Base-by-base conservation (phyloP, 2,888 invertebrate genomes). In the Amphipyra tragopoginis region DNA sequence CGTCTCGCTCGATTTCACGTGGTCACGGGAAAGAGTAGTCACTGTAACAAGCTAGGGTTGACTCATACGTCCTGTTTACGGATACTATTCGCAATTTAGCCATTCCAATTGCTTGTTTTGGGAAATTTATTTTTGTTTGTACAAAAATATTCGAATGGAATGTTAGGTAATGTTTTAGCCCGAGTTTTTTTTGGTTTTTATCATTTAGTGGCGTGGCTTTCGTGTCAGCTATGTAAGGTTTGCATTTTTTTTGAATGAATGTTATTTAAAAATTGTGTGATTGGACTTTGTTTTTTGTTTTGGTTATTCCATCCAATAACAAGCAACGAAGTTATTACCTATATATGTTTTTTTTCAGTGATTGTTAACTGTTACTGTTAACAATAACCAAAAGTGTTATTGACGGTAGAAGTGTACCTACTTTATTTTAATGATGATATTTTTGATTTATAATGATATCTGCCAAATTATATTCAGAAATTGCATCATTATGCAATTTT, bases 1-100 rank as follows among this genome's bases (percentile, higher is more conserved):
- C 84, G 79, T 85, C 79, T 80, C 82, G 81, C 78, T 84, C 82
- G 85, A 86, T 83, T 86, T 86, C 80, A 77, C 66, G 69, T 76
- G 81, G 74, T 80, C 82, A 77, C 75, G 71, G 67, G 53, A 75
- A 75, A 75, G 77, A 79, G 75, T 72, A 70, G 73, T 67, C 68
- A 63, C 65, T 67, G 59, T 67, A 56, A 65, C 51, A 50, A n/a
- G 45, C 49, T 78, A 78, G 76, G 77, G 77, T 42, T 79, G 74
- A 7, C 71, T 21, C 63, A 13, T 10, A 56, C 42, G 21, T 64
- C 72, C 67, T 73, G 66, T 61, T 66, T 76, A 75, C 75, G 61
- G 69, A 69, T 63, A 58, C 47, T 52, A 7, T 54, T 43, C 38
- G 56, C 43, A 64, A 50, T 72, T 75, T 70, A 42, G 54, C 29